These are phyloP conservation scores for Lepidothrix coronata DNA, from an alignment of 2,113 vertebrate species.

Conservation along the genomic window DNA sequence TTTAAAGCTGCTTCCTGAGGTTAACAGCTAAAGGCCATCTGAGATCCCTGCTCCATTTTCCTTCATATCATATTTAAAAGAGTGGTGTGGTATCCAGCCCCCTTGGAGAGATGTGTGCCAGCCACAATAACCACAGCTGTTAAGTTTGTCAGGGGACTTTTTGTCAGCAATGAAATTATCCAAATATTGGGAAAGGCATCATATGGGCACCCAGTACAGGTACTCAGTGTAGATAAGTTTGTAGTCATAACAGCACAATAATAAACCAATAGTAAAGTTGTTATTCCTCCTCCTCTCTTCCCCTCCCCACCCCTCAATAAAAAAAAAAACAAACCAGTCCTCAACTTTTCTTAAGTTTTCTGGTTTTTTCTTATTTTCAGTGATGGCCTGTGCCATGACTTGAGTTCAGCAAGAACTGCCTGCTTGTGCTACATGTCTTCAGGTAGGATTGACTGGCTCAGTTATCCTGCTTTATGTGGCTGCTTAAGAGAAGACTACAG, in stretches of 20 bases:
- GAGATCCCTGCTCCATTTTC: not conserved
- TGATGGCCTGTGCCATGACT: not conserved
- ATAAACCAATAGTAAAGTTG: not conserved
- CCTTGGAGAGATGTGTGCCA: accelerated
- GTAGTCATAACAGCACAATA: not conserved
- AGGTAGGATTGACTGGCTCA: not conserved
- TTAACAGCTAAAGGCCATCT: not conserved
- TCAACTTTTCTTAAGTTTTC: not conserved
- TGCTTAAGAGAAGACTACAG: not conserved
- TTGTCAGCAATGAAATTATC: not conserved
- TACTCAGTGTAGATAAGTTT: not conserved
- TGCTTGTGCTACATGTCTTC: not conserved
- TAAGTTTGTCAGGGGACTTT: not conserved
- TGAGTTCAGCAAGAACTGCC: not conserved
- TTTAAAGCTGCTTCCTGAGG: slow-evolving; percentile 12
- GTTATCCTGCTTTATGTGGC: not conserved
- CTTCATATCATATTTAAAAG: not conserved
- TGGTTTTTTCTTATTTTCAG: not conserved
- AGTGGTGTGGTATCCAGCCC: not conserved
- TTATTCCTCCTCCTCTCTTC: not conserved
- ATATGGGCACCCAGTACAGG: not conserved
- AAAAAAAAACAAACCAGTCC: not conserved
- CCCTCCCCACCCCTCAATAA: not conserved
- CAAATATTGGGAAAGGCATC: not conserved
- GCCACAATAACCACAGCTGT: not conserved